Conservation (phyloP, 2,113 vertebrate species). For the Brachyistius frenatus region DNA sequence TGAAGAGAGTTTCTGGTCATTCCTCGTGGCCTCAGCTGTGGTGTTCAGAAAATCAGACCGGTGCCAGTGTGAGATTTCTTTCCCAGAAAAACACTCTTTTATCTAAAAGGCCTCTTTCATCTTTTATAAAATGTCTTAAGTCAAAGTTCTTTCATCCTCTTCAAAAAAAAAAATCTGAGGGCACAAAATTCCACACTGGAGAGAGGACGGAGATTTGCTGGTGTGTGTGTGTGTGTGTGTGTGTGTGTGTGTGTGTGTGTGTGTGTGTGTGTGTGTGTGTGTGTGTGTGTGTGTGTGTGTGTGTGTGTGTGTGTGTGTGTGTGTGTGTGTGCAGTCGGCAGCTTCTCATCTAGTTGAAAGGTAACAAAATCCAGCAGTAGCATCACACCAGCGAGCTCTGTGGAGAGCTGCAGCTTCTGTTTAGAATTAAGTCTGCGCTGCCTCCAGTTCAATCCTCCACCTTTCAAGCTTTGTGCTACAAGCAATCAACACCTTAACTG, state of each 20-base stretch:
- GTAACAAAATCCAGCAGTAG: conserved; percentile 35
- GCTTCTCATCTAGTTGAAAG: conserved; percentile 25
- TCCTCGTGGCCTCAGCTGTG: conserved; percentile 7
- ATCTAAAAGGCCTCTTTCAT: conserved; percentile 59
- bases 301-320: too few species aligned
- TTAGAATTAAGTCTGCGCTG: conserved; percentile 1
- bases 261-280: not conserved
- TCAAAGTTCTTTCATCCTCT: conserved; percentile 41
- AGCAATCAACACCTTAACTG: conserved; percentile 16
- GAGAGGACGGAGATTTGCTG: conserved; percentile 15
- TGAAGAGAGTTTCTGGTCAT: conserved; percentile 18
- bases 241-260: not conserved
- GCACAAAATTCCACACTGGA: conserved; percentile 18
- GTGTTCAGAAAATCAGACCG: conserved; percentile 6
- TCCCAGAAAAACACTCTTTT: conserved; percentile 12
- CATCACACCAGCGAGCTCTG: conserved; percentile 17
- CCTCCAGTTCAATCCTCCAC: conserved; percentile 7
- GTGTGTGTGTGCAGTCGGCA: not conserved
- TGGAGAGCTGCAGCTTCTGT: conserved; percentile 16
- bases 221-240: not conserved
- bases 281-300: too few species aligned
- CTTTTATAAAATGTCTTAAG: conserved; percentile 51
- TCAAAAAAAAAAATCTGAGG: conserved; percentile 1
- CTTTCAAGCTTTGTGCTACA: conserved; percentile 7
- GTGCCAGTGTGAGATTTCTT: conserved; percentile 25